A percentile compares a stretch with the other conserved stretches of the same genome.
These are phyloP conservation scores for Holotrichia oblita DNA, from an alignment of 1,140 invertebrate genomes.

Conservation along the genomic window DNA sequence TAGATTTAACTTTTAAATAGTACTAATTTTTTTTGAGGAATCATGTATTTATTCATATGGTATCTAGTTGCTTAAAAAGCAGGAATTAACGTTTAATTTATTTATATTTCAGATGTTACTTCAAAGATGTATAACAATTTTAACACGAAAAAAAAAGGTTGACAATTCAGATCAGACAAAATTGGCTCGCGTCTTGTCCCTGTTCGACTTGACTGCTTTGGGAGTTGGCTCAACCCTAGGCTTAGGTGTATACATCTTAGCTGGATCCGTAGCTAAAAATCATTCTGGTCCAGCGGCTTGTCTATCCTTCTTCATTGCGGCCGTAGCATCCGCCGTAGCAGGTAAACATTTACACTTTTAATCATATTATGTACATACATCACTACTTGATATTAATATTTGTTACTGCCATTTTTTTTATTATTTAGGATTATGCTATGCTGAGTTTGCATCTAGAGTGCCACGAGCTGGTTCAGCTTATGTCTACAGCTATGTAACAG, in stretches of 20 bases:
- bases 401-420: constrained; percentile 17
- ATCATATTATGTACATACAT: not conserved
- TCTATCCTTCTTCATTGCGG: constrained; percentile 88
- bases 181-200: constrained; percentile 77
- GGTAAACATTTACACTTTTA: constrained; percentile 65
- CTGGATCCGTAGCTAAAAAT: constrained; percentile 85
- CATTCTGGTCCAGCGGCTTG: constrained; percentile 88
- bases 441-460: constrained; percentile 88
- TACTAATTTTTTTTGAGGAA: too few species aligned
- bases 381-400: not conserved
- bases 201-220: constrained; percentile 82
- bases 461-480: constrained; percentile 89
- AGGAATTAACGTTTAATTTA: too few species aligned
- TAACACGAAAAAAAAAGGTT: constrained; percentile 52
- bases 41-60: too few species aligned
- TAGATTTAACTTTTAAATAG: too few species aligned
- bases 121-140: constrained; percentile 43
- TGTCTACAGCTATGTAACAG: constrained; percentile 87
- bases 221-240: constrained; percentile 91
- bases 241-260: constrained; percentile 92
- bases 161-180: constrained; percentile 66
- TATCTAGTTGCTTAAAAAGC: too few species aligned
- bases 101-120: constrained; percentile 52
- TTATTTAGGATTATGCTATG: constrained; percentile 77
- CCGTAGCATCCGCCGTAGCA: constrained; percentile 87